Evolutionary conservation across 2,888 invertebrate genomes (phyloP).

Genomic region (Seira sanloemensis): DNA sequence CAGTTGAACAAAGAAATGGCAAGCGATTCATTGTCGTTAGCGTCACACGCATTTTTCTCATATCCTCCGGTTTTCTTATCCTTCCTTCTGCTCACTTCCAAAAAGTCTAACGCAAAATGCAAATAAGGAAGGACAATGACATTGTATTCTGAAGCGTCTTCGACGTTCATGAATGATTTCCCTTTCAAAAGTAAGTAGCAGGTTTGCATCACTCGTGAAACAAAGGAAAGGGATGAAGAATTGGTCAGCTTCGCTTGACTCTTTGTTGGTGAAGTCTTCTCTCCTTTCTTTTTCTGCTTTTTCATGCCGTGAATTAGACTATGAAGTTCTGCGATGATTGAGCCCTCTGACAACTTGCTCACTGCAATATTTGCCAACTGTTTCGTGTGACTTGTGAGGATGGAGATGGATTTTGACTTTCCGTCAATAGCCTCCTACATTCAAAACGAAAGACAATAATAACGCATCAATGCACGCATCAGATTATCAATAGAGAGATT

Average conservation of each 20-base stretch:
- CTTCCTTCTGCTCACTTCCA: slow-evolving; percentile 17
- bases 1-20: slow-evolving; percentile 18
- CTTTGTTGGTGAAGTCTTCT: slow-evolving; percentile 15
- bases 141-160: slow-evolving; percentile 21
- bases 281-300: slow-evolving; percentile 35
- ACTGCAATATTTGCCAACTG: slow-evolving; percentile 64
- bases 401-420: slow-evolving; percentile 63
- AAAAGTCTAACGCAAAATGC: slow-evolving; percentile 43
- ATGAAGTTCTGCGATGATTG: slow-evolving; percentile 38
- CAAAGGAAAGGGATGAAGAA: slow-evolving; percentile 15
- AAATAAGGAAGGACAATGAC: slow-evolving; percentile 47
- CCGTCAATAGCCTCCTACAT: slow-evolving; percentile 45
- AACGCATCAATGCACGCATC: not conserved
- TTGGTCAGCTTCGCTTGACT: slow-evolving; percentile 3
- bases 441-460: not conserved
- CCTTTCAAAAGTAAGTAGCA: slow-evolving; percentile 53
- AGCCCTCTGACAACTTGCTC: slow-evolving; percentile 54
- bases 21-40: not conserved
- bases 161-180: slow-evolving; percentile 33
- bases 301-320: slow-evolving; percentile 25
- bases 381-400: slow-evolving; percentile 59
- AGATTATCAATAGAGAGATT: not conserved
- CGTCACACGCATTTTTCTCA: no score
- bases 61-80: slow-evolving; percentile 12
- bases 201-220: slow-evolving; percentile 40